Conservation (phyloP, 2,888 invertebrate species). For the Leptinotarsa peninsularis region DNA sequence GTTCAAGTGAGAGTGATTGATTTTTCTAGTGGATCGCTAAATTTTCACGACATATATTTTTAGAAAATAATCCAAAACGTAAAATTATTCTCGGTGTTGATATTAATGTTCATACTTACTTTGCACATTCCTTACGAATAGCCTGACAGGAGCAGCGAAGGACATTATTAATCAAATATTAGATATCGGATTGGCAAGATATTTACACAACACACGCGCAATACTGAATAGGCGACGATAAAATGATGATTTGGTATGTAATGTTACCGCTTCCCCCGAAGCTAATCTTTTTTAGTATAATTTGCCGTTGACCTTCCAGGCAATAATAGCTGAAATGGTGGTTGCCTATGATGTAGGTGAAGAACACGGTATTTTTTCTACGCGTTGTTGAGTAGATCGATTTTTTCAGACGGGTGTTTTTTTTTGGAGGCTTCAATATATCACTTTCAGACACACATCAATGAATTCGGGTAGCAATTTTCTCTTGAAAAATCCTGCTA, state of each 20-base stretch:
- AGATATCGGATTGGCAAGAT: slow-evolving; percentile 14
- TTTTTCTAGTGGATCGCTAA: too few species aligned
- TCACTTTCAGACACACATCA: too few species aligned
- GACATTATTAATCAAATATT: slow-evolving; percentile 19
- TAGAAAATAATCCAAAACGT: too few species aligned
- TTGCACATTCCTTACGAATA: slow-evolving; percentile 29
- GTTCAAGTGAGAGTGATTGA: too few species aligned
- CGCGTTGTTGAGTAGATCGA: too few species aligned
- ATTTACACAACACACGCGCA: slow-evolving; percentile 23
- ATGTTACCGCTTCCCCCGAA: slow-evolving; percentile 1
- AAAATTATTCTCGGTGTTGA: too few species aligned
- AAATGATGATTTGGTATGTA: slow-evolving; percentile 22
- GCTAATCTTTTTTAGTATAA: slow-evolving; percentile 21
- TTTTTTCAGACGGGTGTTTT: too few species aligned
- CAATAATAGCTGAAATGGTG: slow-evolving; percentile 11
- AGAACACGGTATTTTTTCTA: too few species aligned
- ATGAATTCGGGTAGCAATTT: too few species aligned
- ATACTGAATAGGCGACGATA: slow-evolving; percentile 19
- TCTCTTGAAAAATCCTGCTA: too few species aligned
- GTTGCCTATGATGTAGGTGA: slow-evolving; percentile 16
- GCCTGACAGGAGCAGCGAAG: slow-evolving; percentile 20
- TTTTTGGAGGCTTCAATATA: too few species aligned
- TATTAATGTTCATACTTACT: slow-evolving; percentile 25
- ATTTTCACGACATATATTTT: too few species aligned
- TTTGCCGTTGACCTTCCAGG: slow-evolving; percentile 23